These are phyloP conservation scores for Actinia tenebrosa DNA, from an alignment of 64 coral and sea anemone genomes.

Conservation along the genomic window DNA sequence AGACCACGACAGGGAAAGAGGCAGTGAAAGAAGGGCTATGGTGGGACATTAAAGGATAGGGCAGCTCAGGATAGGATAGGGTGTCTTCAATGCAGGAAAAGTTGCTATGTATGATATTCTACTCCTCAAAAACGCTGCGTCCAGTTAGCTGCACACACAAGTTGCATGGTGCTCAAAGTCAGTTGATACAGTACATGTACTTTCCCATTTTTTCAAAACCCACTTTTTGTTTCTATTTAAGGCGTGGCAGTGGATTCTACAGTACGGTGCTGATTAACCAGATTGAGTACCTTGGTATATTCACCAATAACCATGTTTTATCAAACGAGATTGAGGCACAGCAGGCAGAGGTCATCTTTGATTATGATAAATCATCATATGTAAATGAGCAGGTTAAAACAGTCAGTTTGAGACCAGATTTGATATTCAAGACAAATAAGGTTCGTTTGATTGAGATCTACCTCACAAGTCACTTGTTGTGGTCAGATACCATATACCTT, in stretches of 20 bases:
- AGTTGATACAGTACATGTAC: no score
- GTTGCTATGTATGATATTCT: no score
- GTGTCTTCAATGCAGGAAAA: no score
- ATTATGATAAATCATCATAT: constrained; percentile 34
- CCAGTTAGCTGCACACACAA: no score
- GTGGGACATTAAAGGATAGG: background rate
- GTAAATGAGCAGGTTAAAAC: background rate
- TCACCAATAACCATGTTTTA: constrained; percentile 93
- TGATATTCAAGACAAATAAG: constrained; percentile 71
- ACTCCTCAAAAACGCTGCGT: no score
- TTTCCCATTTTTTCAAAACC: background rate
- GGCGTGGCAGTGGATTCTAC: constrained; percentile 78
- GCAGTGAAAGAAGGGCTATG: background rate
- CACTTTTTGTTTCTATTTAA: constrained; percentile 3
- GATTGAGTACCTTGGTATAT: constrained; percentile 24
- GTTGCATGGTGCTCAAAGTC: no score
- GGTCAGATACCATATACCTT: no score
- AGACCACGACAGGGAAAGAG: background rate
- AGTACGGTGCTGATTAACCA: constrained; percentile 18
- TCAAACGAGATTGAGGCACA: constrained; percentile 23
- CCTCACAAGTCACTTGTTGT: no score
- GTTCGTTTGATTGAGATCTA: constrained; percentile 27
- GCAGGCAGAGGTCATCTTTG: constrained; percentile 50
- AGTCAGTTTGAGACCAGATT: constrained; percentile 44
- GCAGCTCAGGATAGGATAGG: no score